Base-by-base conservation (phyloP, 2,797 vertebrate genomes). In the Propithecus perrieri region DNA sequence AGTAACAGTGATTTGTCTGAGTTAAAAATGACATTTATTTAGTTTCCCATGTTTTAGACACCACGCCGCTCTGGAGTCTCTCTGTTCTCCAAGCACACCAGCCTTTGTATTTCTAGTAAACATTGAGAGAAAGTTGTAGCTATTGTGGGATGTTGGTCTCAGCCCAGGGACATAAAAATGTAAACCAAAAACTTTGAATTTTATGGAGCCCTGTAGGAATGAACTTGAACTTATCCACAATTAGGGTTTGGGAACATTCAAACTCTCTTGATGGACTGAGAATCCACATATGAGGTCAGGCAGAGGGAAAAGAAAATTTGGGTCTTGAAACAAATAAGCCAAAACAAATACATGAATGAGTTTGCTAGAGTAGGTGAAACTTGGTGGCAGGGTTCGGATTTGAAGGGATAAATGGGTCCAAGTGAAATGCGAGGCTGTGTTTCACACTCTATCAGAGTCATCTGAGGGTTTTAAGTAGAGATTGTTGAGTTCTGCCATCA, bases 1-100 rank as follows among this genome's bases (percentile, higher is more conserved):
- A 95, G 71, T 91, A 89, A 93, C 13, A 95, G 6, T 80, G 83
- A 89, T 74, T 91, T 89, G 59, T 46, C 85, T 76, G 48, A 91
- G 28, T 76, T 81, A 65, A 83, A 95, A 84, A 89, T 48, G 22
- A 91, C 53, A 85, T 57, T 79, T 13, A 61, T 86, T 92, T 86
- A 43, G 14, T 91, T 95, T 94, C 67, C 20, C 85, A 48, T 1
- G 24, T 78, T 94, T 91, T 79, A 85, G 48, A 87, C 12, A 38
- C 13, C 2, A 35, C 4, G 18, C 35, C 20, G 4, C 75, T 78
- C 46, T 96, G 46, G 74, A 94, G 14, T 65, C 24, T 75, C 46
- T 85, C 24, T 67, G 5, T 38, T 85, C 3, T 80, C 11, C 53
- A 55, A 24, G 30, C 18, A 80, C 26, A 57, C 5, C 20, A 78